Conservation (phyloP, 2,888 invertebrate species). For the Embidobia sp. region DNA sequence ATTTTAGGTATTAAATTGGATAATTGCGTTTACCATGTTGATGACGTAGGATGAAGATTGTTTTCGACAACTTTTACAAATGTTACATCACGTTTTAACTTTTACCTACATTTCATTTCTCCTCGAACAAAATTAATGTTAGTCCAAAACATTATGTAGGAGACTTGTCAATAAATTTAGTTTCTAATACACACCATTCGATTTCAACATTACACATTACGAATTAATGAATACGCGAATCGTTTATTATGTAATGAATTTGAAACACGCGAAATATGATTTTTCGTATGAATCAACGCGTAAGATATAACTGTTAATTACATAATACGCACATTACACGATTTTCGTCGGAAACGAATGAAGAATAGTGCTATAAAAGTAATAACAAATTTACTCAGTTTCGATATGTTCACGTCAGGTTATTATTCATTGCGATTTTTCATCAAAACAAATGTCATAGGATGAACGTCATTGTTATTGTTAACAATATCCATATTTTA, state of each 20-base stretch:
- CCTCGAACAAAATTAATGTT: not conserved
- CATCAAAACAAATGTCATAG: too few species aligned
- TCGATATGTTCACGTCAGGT: too few species aligned
- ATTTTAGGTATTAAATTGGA: too few species aligned
- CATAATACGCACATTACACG: constrained; percentile 10
- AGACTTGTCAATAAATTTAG: constrained; percentile 3
- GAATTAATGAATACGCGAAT: constrained; percentile 1
- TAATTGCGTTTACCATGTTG: too few species aligned
- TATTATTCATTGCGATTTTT: not conserved
- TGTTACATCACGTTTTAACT: too few species aligned
- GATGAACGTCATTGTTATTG: too few species aligned
- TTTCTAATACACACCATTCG: too few species aligned
- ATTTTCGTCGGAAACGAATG: constrained; percentile 5
- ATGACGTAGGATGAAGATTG: too few species aligned
- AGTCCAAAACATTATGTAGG: not conserved
- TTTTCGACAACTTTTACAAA: too few species aligned
- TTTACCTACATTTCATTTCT: not conserved
- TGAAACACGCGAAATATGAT: constrained; percentile 22
- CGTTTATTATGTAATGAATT: constrained; percentile 15
- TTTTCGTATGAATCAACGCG: constrained; percentile 26
- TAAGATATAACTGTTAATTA: constrained; percentile 17
- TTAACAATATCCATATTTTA: too few species aligned
- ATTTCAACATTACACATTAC: not conserved
- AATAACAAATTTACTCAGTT: too few species aligned
- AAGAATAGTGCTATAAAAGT: not conserved